Conservation (phyloP, 2,888 invertebrate species). For the Rhagium mordax region DNA sequence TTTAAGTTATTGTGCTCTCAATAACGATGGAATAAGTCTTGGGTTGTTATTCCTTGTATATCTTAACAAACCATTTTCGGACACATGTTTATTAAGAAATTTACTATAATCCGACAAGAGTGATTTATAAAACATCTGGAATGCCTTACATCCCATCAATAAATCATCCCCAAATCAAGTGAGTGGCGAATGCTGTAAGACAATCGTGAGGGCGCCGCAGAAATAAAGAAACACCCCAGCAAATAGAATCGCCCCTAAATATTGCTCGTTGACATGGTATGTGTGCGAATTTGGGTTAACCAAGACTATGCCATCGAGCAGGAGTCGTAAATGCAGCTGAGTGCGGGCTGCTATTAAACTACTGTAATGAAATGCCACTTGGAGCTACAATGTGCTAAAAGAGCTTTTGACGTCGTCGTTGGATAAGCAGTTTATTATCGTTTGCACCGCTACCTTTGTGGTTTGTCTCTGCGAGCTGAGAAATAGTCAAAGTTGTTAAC, state of each 20-base stretch:
- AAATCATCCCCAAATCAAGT: constrained; percentile 4
- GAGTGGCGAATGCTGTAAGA: constrained; percentile 10
- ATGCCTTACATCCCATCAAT: background rate
- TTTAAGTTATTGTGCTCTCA: too few species aligned
- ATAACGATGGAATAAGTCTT: too few species aligned
- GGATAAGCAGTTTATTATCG: constrained; percentile 55
- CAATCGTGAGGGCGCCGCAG: background rate
- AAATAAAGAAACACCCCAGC: constrained; percentile 16
- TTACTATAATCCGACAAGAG: too few species aligned
- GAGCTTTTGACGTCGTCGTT: constrained; percentile 54
- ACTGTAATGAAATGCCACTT: constrained; percentile 36
- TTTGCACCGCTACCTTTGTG: constrained; percentile 34
- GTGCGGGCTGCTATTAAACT: constrained; percentile 25
- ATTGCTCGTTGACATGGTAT: constrained; percentile 7
- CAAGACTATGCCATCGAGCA: constrained; percentile 2
- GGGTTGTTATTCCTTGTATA: too few species aligned
- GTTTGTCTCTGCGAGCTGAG: constrained; percentile 10
- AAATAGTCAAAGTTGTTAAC: constrained; percentile 26
- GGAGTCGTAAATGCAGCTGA: constrained; percentile 33
- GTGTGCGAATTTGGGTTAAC: constrained; percentile 21
- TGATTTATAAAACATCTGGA: background rate
- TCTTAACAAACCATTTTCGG: too few species aligned
- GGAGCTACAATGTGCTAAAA: constrained; percentile 56
- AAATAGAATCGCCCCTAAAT: constrained; percentile 10
- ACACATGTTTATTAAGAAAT: too few species aligned